A percentile compares a stretch with the other conserved stretches of the same genome.
Evolutionary conservation across 1,140 invertebrate genomes (phyloP).

Genomic region (Drosophila gunungcola): DNA sequence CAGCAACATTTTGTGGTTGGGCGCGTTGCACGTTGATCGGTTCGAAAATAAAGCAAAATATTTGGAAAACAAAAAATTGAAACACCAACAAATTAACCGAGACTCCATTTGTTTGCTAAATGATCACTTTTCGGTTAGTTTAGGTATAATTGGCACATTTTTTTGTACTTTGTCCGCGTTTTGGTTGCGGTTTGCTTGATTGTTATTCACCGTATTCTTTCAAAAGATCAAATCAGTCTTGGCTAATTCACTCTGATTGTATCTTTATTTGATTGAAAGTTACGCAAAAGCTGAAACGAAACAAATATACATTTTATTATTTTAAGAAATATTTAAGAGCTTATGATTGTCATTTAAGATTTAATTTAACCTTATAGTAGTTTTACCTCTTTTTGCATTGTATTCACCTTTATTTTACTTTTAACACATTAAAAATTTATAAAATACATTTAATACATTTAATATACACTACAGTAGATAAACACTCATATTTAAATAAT

Average conservation of each 20-base stretch:
- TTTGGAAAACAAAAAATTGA: constrained; percentile 61
- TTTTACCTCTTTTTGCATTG: background rate
- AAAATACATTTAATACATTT: constrained; percentile 6
- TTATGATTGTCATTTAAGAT: too few relatives aligned
- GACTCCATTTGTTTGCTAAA: constrained; percentile 72
- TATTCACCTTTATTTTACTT: constrained; percentile 3
- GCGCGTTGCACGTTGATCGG: constrained; percentile 20
- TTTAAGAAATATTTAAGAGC: background rate
- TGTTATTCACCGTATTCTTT: constrained; percentile 5
- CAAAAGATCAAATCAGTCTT: constrained; percentile 27
- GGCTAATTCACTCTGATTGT: constrained; percentile 21
- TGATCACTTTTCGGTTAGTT: constrained; percentile 25
- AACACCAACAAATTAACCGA: constrained; percentile 39
- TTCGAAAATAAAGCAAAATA: constrained; percentile 46
- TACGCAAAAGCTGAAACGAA: constrained; percentile 8
- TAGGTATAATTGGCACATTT: constrained; percentile 24
- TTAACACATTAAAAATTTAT: constrained; percentile 30
- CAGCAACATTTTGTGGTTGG: constrained; percentile 82
- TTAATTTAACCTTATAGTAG: too few relatives aligned
- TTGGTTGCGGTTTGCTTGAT: constrained; percentile 6
- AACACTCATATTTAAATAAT: constrained; percentile 39
- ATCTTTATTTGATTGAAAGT: constrained; percentile 17
- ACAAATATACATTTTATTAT: background rate
- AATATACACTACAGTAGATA: constrained; percentile 42
- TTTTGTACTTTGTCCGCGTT: constrained; percentile 19